These are phyloP conservation scores for Dasypolia templi DNA, from an alignment of 2,888 invertebrate genomes.

Conservation along the genomic window DNA sequence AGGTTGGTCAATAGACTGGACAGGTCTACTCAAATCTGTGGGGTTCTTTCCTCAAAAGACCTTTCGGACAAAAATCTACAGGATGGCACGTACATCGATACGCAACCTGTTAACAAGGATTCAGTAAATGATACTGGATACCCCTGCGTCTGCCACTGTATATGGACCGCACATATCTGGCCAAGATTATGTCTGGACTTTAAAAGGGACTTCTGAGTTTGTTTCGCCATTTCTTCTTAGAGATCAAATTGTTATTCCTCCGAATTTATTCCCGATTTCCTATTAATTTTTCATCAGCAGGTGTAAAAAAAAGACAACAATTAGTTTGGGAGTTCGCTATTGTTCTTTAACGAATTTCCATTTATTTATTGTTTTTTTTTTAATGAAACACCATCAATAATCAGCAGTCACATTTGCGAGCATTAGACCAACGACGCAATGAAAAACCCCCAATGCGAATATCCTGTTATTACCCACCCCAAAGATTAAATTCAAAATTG, in stretches of 20 bases:
- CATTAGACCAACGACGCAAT: background rate
- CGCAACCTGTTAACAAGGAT: no score
- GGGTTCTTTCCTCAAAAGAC: background rate
- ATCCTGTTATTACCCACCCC: slow-evolving; percentile 1
- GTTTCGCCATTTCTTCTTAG: background rate
- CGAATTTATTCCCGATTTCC: no score
- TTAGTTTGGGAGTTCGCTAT: background rate
- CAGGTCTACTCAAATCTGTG: background rate
- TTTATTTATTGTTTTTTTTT: background rate
- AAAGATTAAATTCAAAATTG: slow-evolving; percentile 11
- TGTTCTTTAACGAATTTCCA: background rate
- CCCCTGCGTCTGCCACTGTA: no score
- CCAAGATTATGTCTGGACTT: no score
- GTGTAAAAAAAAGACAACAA: background rate
- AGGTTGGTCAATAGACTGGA: background rate
- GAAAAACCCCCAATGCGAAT: background rate
- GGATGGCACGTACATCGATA: no score
- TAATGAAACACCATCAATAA: background rate
- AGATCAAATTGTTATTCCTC: no score
- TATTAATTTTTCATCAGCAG: no score
- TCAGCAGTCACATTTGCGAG: background rate
- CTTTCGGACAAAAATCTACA: background rate
- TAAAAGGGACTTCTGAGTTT: background rate
- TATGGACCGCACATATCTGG: background rate
- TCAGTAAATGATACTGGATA: no score